phyloP scores from a whole-genome alignment of 2,113 vertebrate genomes.

The Riparia riparia region DNA sequence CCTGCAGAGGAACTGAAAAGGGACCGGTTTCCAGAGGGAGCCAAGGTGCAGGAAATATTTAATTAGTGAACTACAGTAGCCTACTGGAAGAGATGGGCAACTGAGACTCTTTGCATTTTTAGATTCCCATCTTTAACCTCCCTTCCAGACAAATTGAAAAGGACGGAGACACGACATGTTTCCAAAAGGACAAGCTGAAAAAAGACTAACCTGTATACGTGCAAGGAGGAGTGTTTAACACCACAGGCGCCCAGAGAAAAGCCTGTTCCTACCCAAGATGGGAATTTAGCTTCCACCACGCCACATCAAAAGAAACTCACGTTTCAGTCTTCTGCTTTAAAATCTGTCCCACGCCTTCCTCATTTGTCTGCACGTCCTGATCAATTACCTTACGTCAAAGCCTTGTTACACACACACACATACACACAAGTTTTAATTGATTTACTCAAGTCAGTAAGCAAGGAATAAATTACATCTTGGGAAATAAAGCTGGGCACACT shows the following conservation, averaged over 20 bases:
- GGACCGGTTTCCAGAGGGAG: neutral
- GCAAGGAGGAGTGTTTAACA: neutral
- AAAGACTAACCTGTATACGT: neutral
- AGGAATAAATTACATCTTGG: conserved; percentile 18
- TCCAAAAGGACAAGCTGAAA: neutral
- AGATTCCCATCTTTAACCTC: neutral
- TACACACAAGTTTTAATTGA: conserved; percentile 30
- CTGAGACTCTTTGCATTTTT: neutral
- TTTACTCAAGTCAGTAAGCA: conserved; percentile 30
- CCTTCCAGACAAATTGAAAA: neutral
- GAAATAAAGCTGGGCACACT: neutral
- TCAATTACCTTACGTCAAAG: conserved; percentile 1
- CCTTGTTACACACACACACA: neutral
- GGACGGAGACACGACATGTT: rapidly evolving
- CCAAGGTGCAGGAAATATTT: neutral
- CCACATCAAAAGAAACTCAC: neutral
- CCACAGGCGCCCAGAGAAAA: neutral
- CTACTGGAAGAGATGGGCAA: neutral
- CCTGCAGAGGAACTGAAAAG: neutral
- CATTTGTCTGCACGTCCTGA: neutral
- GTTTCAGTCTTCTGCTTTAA: neutral
- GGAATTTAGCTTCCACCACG: rapidly evolving
- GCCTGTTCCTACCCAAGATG: neutral
- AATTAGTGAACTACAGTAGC: neutral
- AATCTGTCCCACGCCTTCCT: neutral